Conservation (phyloP, 1,140 invertebrate species). For the Drosophila punjabiensis region DNA sequence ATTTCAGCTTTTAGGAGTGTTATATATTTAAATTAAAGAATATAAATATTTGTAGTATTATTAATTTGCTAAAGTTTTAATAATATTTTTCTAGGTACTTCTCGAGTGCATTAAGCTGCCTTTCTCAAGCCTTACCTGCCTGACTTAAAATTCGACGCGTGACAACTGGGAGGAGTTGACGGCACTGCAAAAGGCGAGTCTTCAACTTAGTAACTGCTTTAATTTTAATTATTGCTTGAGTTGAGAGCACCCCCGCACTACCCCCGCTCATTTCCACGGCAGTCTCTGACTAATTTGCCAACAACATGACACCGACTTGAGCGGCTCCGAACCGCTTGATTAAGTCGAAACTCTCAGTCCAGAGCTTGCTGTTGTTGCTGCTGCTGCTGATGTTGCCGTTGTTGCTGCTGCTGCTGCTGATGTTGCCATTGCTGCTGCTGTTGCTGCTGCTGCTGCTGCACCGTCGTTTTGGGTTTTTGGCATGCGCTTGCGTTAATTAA, state of each 20-base stretch:
- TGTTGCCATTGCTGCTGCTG: conserved; percentile 6
- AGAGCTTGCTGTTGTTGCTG: conserved; percentile 25
- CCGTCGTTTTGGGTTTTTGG: conserved; percentile 67
- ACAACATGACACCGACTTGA: conserved; percentile 73
- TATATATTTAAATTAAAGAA: neutral
- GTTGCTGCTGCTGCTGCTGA: conserved; percentile 6
- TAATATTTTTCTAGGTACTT: neutral
- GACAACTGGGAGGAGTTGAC: conserved; percentile 25
- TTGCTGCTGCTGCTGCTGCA: conserved; percentile 23
- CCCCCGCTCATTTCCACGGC: conserved; percentile 9
- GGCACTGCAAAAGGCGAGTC: conserved; percentile 24
- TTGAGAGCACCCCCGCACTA: conserved; percentile 8
- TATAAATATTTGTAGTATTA: too few species aligned
- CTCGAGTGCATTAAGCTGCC: neutral
- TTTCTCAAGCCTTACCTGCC: neutral
- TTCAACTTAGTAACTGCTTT: conserved; percentile 76
- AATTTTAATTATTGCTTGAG: conserved; percentile 75
- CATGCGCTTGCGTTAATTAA: conserved; percentile 79
- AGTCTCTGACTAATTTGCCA: conserved; percentile 78
- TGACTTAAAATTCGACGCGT: conserved; percentile 25
- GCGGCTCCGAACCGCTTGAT: conserved; percentile 61
- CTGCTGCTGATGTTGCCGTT: conserved; percentile 12
- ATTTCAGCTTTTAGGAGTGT: neutral
- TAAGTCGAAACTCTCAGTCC: conserved; percentile 72
- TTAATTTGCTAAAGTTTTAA: neutral